Percentiles rank a stretch among this genome's conserved stretches.
phyloP scores from a whole-genome alignment of 1,140 invertebrate genomes.

The Drosophila suzukii region DNA sequence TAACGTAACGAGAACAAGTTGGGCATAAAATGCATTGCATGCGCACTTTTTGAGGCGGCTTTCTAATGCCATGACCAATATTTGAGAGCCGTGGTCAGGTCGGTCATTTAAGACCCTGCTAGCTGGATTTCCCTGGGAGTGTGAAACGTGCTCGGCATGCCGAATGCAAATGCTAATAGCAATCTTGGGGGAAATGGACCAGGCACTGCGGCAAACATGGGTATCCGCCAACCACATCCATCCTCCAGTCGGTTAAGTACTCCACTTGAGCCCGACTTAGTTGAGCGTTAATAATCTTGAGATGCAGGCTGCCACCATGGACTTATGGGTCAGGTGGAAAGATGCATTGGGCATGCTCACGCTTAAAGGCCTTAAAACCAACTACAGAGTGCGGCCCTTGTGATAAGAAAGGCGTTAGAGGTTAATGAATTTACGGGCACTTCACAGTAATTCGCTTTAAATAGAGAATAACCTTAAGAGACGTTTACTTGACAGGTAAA shows the following conservation, averaged over 20 bases:
- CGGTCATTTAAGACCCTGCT: constrained; percentile 64
- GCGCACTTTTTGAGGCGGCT: constrained; percentile 50
- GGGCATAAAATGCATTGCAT: constrained; percentile 55
- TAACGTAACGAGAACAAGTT: constrained; percentile 69
- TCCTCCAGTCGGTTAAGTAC: constrained; percentile 28
- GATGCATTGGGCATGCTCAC: constrained; percentile 23
- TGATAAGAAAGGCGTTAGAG: constrained; percentile 15
- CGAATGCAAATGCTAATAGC: constrained; percentile 45
- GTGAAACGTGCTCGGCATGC: constrained; percentile 74
- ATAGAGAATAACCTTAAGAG: neutral
- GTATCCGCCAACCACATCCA: constrained; percentile 10
- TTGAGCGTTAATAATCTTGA: constrained; percentile 55
- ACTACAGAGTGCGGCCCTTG: constrained; percentile 20
- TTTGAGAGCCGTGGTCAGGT: constrained; percentile 22
- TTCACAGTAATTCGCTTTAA: constrained; percentile 8
- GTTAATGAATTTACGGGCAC: constrained; percentile 30
- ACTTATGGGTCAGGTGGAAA: constrained; percentile 42
- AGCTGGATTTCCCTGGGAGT: constrained; percentile 51
- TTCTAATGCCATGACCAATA: constrained; percentile 54
- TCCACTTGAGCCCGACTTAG: constrained; percentile 54
- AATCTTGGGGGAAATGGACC: constrained; percentile 31
- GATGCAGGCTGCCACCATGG: constrained; percentile 18
- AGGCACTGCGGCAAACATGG: neutral
- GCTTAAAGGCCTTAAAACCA: constrained; percentile 5
- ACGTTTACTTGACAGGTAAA: neutral